Evolutionary conservation across 2,113 vertebrate species (phyloP).

Genomic region (Pangasianodon hypophthalmus): DNA sequence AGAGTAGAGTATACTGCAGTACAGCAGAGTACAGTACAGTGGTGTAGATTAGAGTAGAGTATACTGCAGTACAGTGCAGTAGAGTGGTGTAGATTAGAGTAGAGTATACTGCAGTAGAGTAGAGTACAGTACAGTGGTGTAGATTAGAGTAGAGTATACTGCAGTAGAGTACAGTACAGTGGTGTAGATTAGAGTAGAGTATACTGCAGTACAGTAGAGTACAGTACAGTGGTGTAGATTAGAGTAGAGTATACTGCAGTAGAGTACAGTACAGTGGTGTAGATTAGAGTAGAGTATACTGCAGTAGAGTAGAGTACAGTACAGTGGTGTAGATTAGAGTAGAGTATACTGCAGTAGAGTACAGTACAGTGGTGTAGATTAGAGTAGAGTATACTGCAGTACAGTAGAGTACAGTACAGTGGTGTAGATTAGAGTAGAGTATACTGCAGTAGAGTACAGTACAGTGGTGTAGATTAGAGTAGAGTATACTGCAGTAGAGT

Average conservation of each 20-base stretch:
- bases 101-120: no score
- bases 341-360: background rate
- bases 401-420: no score
- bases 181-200: conserved; percentile 69
- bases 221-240: no score
- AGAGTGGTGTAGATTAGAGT: no score
- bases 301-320: no score
- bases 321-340: no score
- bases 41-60: background rate
- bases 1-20: no score
- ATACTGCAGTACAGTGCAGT: background rate
- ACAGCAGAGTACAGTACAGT: no score
- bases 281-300: background rate
- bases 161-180: background rate
- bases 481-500: background rate
- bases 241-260: background rate
- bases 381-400: background rate
- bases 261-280: background rate
- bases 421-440: background rate
- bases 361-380: no score
- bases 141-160: background rate
- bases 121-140: background rate
- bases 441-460: no score
- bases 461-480: background rate
- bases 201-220: background rate